phyloP scores from a whole-genome alignment of 2,113 vertebrate genomes.

The Pteruthius melanotis region DNA sequence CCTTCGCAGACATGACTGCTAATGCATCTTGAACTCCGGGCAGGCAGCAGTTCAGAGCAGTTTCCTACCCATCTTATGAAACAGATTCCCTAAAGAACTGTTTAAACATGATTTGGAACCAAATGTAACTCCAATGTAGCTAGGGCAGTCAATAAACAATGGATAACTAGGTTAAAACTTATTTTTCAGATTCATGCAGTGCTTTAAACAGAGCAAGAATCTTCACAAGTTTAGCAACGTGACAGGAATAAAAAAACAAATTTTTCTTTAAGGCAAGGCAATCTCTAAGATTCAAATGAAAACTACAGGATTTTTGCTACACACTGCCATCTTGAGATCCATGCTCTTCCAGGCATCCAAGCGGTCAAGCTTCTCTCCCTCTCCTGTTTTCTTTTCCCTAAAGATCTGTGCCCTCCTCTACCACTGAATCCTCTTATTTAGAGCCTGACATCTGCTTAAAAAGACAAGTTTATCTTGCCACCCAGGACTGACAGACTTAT shows the following conservation, averaged over 20 bases:
- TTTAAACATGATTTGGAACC: background rate
- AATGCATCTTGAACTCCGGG: background rate
- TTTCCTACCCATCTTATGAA: background rate
- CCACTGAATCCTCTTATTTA: constrained; percentile 1
- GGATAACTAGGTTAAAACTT: background rate
- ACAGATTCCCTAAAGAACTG: background rate
- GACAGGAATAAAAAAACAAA: background rate
- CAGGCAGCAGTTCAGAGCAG: background rate
- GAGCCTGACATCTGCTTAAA: constrained; percentile 14
- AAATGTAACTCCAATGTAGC: background rate
- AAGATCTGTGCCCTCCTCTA: background rate
- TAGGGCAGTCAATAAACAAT: background rate
- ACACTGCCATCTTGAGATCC: background rate
- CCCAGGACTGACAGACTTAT: background rate
- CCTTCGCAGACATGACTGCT: background rate
- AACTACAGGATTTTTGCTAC: background rate
- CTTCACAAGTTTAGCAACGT: background rate
- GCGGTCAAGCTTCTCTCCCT: background rate
- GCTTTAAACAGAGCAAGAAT: background rate
- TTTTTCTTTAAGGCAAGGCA: background rate
- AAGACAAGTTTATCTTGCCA: background rate
- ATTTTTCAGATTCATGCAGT: background rate
- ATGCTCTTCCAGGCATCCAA: background rate
- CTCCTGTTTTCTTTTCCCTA: background rate
- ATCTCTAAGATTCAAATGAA: background rate